Evolutionary conservation across 2,888 invertebrate genomes (phyloP).

Genomic region (Xiphydria camelus): DNA sequence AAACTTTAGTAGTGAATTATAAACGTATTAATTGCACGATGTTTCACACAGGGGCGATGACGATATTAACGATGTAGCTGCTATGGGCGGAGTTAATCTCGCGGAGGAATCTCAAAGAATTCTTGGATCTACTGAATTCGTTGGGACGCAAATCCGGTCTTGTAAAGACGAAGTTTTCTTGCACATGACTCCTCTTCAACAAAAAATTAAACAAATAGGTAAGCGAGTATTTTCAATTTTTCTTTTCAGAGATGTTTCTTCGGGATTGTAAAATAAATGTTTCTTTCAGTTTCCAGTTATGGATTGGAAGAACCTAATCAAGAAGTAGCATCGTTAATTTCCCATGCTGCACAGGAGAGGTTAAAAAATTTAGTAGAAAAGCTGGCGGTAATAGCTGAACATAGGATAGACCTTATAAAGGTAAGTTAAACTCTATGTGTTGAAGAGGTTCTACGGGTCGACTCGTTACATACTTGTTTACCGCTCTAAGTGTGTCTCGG

Average conservation of each 20-base stretch:
- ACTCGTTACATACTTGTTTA: neutral
- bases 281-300: slow-evolving; percentile 62
- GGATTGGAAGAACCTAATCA: slow-evolving; percentile 82
- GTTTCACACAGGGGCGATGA: slow-evolving; percentile 80
- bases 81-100: slow-evolving; percentile 98
- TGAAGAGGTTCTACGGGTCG: no score
- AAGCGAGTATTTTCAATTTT: no score
- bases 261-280: no score
- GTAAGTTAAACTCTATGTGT: slow-evolving; percentile 54
- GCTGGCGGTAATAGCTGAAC: slow-evolving; percentile 90
- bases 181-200: slow-evolving; percentile 75
- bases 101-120: slow-evolving; percentile 95
- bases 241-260: neutral
- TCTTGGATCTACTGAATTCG: slow-evolving; percentile 85
- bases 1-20: no score
- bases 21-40: no score
- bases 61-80: slow-evolving; percentile 97
- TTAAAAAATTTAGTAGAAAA: slow-evolving; percentile 89
- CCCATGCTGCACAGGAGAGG: slow-evolving; percentile 92
- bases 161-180: slow-evolving; percentile 93
- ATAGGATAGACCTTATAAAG: slow-evolving; percentile 90
- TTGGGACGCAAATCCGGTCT: slow-evolving; percentile 83
- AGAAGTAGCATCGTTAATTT: slow-evolving; percentile 88
- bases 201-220: slow-evolving; percentile 74
- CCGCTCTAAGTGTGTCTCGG: neutral